These are phyloP conservation scores for Cygnus olor DNA, from an alignment of 2,797 vertebrate genomes.

Conservation along the genomic window DNA sequence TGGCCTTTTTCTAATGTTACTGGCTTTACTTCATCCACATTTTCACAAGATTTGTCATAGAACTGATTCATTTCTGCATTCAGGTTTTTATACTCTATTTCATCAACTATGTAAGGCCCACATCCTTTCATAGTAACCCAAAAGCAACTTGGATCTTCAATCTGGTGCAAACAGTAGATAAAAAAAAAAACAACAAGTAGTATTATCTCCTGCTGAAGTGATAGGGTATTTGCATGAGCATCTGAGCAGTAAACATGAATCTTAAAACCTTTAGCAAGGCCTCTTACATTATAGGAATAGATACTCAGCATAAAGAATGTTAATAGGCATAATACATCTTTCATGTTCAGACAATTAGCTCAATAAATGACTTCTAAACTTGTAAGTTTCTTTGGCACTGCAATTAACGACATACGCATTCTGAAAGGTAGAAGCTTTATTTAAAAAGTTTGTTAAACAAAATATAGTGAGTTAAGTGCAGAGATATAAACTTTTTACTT, in stretches of 20 bases:
- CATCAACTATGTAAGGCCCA: constrained; percentile 1
- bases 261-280: background rate
- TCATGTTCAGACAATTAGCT: background rate
- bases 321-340: background rate
- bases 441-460: background rate
- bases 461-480: background rate
- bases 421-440: background rate
- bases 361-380: background rate
- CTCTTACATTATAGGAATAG: background rate
- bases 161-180: constrained; percentile 37
- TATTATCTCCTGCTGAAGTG: background rate
- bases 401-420: fast-evolving
- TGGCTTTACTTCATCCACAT: constrained; percentile 64
- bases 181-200: background rate
- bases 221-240: background rate
- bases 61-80: constrained; percentile 75
- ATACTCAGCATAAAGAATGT: background rate
- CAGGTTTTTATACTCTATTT: constrained; percentile 74
- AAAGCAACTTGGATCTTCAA: constrained; percentile 80
- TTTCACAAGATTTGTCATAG: constrained; percentile 56
- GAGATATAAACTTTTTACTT: background rate
- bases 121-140: constrained; percentile 76
- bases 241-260: background rate
- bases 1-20: constrained; percentile 70
- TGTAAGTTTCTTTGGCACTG: background rate